Base-by-base conservation (phyloP, 2,797 vertebrate genomes). In the Chromobotia macracanthus region DNA sequence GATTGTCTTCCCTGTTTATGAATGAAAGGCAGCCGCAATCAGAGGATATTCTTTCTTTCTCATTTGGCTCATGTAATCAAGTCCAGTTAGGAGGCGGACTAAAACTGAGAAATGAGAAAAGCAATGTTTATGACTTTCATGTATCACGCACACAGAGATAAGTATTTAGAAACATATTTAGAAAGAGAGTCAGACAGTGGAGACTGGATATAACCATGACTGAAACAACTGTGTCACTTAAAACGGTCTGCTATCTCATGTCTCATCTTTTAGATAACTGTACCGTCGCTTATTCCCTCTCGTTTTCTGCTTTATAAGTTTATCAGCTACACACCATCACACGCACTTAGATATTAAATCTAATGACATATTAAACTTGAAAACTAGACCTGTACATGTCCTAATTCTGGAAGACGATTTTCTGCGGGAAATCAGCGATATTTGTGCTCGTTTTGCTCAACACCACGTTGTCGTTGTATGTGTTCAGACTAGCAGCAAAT, bases 21-120 rank as follows among this genome's bases (percentile, higher is more conserved):
- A 72, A 71, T 55, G 18, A 31, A 72, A 19, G 35, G 2, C 44
- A 63, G 56, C 15, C 51, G 46, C 67, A 64, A 65, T 72, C 69
- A 79, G 28, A 53, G 28, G 60, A 71, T 72, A 28, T 79, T 72
- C 13, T 65, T 46, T 67, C 44, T 51, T 16, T 77, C 28, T 78
- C 44, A 13, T 51, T 66, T 66, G 46, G 48, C 68, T 79, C 50
- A 46, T 72, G 60, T 58, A 55, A 79, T 79, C 69, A 79, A 66
- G 44, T 78, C 21, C 25, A 63, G 46, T 64, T 78, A 70, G 16
- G 41, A 25, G 69, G 44, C 11, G 13, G 63, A 79, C 63, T 44
- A 48, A 79, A 72, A 63, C 46, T 28, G 31, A 79, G 31, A 79
- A 72, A 71, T 41, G 46, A 60, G 70, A 71, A 35, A n/a, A 70